Evolutionary conservation across 2,797 vertebrate genomes (phyloP).

Genomic region (Ptychobarbus kaznakovi): DNA sequence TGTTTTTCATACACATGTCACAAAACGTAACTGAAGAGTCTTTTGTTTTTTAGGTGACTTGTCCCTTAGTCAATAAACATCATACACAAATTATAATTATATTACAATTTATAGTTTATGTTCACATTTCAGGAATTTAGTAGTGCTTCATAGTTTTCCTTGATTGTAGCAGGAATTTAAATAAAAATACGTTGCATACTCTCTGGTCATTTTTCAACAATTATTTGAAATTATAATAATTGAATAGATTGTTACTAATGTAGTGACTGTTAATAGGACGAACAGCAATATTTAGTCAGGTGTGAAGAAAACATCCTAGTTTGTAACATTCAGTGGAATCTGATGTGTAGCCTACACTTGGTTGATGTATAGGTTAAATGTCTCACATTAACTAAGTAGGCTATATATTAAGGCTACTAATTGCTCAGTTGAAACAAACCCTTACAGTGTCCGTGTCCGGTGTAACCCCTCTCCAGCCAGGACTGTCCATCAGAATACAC

Average conservation of each 20-base stretch:
- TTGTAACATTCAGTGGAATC: not conserved
- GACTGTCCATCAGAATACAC: conserved; percentile 44
- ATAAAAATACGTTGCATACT: too few species aligned
- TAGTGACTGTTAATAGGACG: not conserved
- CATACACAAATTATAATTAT: too few species aligned
- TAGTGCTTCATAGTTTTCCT: not conserved
- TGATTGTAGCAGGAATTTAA: not conserved
- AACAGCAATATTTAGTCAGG: not conserved
- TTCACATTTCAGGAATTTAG: too few species aligned
- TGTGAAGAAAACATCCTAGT: not conserved
- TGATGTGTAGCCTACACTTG: not conserved
- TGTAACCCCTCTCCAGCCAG: conserved; percentile 7
- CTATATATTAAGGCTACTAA: not conserved
- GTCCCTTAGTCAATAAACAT: not conserved
- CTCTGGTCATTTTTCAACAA: not conserved
- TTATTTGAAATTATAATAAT: not conserved
- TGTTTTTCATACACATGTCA: not conserved
- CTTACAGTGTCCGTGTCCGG: not conserved
- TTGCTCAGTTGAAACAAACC: not conserved
- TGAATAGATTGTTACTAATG: not conserved
- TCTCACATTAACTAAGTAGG: not conserved
- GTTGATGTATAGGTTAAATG: not conserved
- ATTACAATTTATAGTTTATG: too few species aligned
- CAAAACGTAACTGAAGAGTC: not conserved
- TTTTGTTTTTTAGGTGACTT: not conserved